Percentiles rank a stretch among this genome's conserved stretches.
Evolutionary conservation across 2,113 vertebrate species (phyloP).

Genomic region (Eptesicus fuscus): DNA sequence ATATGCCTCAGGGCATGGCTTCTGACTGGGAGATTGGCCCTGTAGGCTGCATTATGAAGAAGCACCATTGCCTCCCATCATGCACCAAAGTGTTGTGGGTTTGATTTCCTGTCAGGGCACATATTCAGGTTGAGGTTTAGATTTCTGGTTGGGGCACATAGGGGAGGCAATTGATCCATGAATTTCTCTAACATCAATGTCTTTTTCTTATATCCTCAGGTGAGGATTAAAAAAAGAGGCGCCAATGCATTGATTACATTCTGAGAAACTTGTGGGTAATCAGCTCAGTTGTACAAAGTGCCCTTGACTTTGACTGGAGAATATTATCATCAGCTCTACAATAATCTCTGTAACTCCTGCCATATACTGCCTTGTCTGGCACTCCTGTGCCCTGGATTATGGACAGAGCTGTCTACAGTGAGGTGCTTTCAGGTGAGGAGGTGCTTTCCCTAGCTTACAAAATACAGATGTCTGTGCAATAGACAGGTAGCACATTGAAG

Average conservation of each 20-base stretch:
- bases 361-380: neutral
- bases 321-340: neutral
- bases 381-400: neutral
- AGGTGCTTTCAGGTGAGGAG: neutral
- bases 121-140: too few relatives aligned
- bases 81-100: neutral
- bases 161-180: too few relatives aligned
- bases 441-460: neutral
- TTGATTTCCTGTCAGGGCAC: neutral
- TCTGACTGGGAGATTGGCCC: neutral
- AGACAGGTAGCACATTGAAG: neutral
- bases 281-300: neutral
- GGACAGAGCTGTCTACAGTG: neutral
- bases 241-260: neutral
- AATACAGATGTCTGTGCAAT: neutral
- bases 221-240: neutral
- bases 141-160: too few relatives aligned
- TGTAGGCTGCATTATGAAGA: neutral
- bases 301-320: conserved; percentile 2
- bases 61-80: neutral
- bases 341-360: neutral
- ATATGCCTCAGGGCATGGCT: neutral
- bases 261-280: neutral
- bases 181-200: neutral
- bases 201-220: neutral